Conservation (phyloP, 1,140 invertebrate species). For the Sinella curviseta region DNA sequence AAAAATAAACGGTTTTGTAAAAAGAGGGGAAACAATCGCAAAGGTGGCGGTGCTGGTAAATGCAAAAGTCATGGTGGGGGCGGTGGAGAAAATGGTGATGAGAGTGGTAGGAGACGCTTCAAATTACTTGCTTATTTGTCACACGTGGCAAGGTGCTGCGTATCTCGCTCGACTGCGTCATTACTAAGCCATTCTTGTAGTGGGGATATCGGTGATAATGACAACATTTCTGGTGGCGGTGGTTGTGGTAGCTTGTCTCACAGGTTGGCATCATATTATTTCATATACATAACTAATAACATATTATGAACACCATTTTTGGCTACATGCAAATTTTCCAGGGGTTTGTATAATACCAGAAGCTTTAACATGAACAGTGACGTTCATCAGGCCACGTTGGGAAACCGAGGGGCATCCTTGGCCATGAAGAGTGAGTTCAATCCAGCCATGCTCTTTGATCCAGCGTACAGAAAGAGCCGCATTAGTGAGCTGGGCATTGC, state of each 20-base stretch:
- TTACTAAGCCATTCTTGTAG: neutral
- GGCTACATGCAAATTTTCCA: neutral
- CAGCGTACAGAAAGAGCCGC: conserved; percentile 38
- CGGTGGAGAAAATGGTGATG: conserved; percentile 1
- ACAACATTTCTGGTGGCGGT: neutral
- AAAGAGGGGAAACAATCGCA: neutral
- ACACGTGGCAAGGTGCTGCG: neutral
- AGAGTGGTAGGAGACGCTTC: neutral
- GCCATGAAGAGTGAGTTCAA: conserved; percentile 44
- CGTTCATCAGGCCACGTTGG: neutral
- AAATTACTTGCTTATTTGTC: neutral
- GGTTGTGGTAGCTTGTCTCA: neutral
- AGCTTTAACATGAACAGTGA: conserved; percentile 21
- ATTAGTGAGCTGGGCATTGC: conserved; percentile 47
- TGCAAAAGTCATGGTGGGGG: neutral
- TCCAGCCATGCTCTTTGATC: conserved; percentile 44
- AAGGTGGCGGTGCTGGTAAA: neutral
- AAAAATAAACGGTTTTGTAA: neutral
- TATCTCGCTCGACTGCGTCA: neutral
- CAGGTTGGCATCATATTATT: neutral
- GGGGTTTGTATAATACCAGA: conserved; percentile 20
- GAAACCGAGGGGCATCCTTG: neutral
- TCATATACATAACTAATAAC: too few species aligned
- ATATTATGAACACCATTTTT: too few species aligned
- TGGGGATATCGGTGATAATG: neutral